Base-by-base conservation (phyloP, 2,113 vertebrate species). In the Mustela nigripes region DNA sequence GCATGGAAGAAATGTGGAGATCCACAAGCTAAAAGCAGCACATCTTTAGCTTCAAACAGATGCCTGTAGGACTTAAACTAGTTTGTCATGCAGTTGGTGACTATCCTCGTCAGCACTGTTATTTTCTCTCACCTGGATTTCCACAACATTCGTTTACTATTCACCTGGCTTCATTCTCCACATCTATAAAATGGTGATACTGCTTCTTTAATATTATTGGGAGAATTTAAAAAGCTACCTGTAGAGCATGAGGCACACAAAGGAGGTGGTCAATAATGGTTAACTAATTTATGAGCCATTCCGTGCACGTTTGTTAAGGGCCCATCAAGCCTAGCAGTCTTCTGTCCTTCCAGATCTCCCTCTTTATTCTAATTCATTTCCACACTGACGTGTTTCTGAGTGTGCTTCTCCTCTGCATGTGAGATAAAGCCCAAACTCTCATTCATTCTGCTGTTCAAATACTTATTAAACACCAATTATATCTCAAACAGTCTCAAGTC, bases 151-250 rank as follows among this genome's bases (percentile, higher is more conserved):
- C 24, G 53, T 81, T 85, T 89, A 60, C 80, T 89, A 60, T 85
- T 93, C 74, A 74, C 79, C 69, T 86, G 80, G 74, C 24, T 76
- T 96, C 62, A 78, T 33, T 69, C 63, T 80, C 62, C 33, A 24
- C 10, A 11, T 39, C 62, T 62, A 39, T 79, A 62, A 91, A 83
- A 74, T 74, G 39, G 15, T 69, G 24, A 79, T 42, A 71, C 2
- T 42, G 56, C 14, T 84, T 86, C 36, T 42, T 69, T 82, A 80
- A 87, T 62, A 81, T 12, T 91, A 95, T 36, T 48, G 45, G 58
- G 14, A 79, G 7, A 91, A 31, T 92, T 97, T 78, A 91, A 58
- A 89, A 63, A 26, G 86, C 2, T 94, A 95, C 74, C 62, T 89
- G n/a, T 60, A 94, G 93, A 81, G 42, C 50, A 80, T 33, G 45